Conservation (phyloP, 2,888 invertebrate genomes). For the Paralinhomoeus sp. region DNA sequence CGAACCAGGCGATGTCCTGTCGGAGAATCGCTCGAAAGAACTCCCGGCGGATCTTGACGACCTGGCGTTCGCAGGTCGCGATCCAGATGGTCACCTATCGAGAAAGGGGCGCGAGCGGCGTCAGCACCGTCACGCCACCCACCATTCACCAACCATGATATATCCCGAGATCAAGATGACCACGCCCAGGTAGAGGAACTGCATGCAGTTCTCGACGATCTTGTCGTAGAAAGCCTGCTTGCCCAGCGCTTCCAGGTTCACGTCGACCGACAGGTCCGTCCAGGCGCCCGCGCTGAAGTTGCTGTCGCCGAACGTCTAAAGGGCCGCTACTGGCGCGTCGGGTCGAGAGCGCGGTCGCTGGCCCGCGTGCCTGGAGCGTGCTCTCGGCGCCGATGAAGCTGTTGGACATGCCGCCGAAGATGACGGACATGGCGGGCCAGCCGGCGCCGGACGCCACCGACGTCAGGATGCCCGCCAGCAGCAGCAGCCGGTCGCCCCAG, state of each 20-base stretch:
- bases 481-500: conserved; percentile 9
- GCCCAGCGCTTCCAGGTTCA: neutral
- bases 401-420: conserved; percentile 11
- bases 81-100: conserved; percentile 27
- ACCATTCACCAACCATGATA: conserved; percentile 9
- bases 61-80: conserved; percentile 30
- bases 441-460: conserved; percentile 15
- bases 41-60: conserved; percentile 27
- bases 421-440: conserved; percentile 15
- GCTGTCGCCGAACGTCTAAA: conserved; percentile 12
- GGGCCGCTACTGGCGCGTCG: too few relatives aligned
- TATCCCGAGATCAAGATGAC: conserved; percentile 11
- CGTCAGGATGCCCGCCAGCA: conserved; percentile 12
- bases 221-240: conserved; percentile 8
- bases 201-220: conserved; percentile 9
- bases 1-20: conserved; percentile 31
- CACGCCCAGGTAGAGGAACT: conserved; percentile 12
- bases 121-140: neutral
- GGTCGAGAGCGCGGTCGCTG: too few relatives aligned
- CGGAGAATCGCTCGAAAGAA: conserved; percentile 29
- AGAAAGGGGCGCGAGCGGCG: neutral
- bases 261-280: conserved; percentile 4
- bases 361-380: neutral
- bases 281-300: conserved; percentile 14
- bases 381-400: conserved; percentile 4